Evolutionary conservation across 2,113 vertebrate species (phyloP).

Genomic region (Bucco capensis): DNA sequence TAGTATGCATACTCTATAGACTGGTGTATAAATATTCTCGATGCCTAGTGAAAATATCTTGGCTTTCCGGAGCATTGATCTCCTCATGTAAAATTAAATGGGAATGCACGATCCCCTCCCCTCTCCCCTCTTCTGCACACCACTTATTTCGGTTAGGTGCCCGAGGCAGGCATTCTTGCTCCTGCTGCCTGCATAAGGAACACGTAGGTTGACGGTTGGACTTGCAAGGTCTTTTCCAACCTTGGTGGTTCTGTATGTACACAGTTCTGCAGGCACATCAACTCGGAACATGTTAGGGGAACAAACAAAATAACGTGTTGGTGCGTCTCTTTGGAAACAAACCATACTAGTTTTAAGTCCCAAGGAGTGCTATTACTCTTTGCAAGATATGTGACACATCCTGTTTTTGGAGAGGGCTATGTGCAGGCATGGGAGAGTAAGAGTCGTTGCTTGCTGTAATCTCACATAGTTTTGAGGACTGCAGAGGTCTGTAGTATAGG

Average conservation of each 20-base stretch:
- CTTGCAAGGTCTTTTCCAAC: too few species aligned
- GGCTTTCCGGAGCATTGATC: not conserved
- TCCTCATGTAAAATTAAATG: not conserved
- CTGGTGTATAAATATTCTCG: not conserved
- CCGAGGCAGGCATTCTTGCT: slow-evolving; percentile 5
- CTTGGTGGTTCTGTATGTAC: not conserved
- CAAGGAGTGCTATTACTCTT: not conserved
- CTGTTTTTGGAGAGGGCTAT: slow-evolving; percentile 33
- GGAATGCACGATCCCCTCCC: not conserved
- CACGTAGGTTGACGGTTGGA: not conserved
- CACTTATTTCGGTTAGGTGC: not conserved
- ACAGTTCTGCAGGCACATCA: not conserved
- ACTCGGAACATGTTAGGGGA: not conserved
- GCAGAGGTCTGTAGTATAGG: slow-evolving; percentile 45
- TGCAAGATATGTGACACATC: slow-evolving; percentile 8
- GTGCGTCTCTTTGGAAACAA: slow-evolving; percentile 12
- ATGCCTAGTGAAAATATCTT: not conserved
- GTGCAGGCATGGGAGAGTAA: not conserved
- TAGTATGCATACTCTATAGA: not conserved
- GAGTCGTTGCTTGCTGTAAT: slow-evolving; percentile 5
- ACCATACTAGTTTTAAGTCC: not conserved
- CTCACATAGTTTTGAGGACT: slow-evolving; percentile 19
- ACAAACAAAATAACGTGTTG: not conserved
- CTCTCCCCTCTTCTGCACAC: not conserved
- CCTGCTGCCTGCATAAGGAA: not conserved